phyloP scores from a whole-genome alignment of 2,888 invertebrate species.

The Cyaniris semiargus region DNA sequence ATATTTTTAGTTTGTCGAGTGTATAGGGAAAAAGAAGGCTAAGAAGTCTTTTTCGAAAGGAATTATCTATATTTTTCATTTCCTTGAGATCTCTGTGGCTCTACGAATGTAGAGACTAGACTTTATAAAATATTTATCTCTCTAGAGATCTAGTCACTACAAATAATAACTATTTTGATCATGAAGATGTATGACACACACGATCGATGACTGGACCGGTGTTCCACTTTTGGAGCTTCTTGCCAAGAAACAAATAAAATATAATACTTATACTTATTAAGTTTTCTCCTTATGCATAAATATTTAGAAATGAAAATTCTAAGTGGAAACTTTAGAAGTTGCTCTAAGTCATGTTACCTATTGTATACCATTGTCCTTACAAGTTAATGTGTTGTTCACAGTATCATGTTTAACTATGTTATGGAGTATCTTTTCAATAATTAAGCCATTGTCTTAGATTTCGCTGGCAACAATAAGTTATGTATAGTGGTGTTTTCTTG shows the following conservation, averaged over 20 bases:
- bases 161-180: no score
- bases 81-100: no score
- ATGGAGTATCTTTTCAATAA: not conserved
- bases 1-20: not conserved
- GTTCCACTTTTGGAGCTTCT: no score
- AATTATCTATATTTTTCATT: no score
- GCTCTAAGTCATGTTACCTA: not conserved
- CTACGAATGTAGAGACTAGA: no score
- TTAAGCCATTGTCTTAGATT: not conserved
- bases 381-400: not conserved
- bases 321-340: not conserved
- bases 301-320: not conserved
- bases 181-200: no score
- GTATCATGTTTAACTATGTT: constrained; percentile 1
- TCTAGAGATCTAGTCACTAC: no score
- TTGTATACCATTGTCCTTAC: not conserved
- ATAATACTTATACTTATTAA: not conserved
- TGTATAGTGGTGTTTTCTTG: not conserved
- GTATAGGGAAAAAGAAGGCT: no score
- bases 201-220: no score
- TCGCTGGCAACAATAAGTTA: not conserved
- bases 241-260: no score
- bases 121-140: no score
- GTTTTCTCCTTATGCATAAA: not conserved
- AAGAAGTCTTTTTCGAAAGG: no score